Conservation (phyloP, 2,113 vertebrate genomes). For the Esox niger region DNA sequence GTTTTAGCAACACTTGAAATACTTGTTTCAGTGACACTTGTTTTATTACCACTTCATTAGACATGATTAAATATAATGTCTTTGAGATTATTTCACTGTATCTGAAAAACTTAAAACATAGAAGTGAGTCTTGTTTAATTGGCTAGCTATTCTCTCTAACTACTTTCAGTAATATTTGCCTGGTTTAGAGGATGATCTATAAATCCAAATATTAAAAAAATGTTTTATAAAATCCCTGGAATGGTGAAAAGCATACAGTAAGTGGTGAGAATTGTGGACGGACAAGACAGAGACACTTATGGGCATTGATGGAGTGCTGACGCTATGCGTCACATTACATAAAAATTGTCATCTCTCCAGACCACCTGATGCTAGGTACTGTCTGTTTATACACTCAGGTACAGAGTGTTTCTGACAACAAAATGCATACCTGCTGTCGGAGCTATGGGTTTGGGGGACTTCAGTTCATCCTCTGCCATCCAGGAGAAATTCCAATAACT, state of each 20-base stretch:
- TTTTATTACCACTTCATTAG: too few species aligned
- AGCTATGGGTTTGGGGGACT: constrained; percentile 51
- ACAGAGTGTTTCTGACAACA: constrained; percentile 41
- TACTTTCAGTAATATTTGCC: not conserved
- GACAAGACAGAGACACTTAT: constrained; percentile 41
- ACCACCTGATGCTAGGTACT: constrained; percentile 11
- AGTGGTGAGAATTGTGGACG: not conserved
- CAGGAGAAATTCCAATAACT: constrained; percentile 79
- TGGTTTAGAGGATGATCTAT: not conserved
- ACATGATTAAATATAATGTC: too few species aligned
- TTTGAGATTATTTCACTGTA: too few species aligned
- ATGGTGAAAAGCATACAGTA: constrained; percentile 9
- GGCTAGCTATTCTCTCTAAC: too few species aligned
- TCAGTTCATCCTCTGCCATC: constrained; percentile 70
- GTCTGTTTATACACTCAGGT: constrained; percentile 41
- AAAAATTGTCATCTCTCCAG: constrained; percentile 25
- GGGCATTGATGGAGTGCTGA: constrained; percentile 45
- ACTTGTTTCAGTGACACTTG: too few species aligned
- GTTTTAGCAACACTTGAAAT: too few species aligned
- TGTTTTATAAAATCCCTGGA: not conserved
- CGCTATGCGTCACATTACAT: constrained; percentile 32
- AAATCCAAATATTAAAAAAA: not conserved
- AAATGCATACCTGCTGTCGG: constrained; percentile 64
- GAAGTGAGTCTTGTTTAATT: too few species aligned
- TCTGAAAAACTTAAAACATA: too few species aligned